A percentile compares a stretch with the other conserved stretches of the same genome.
Conservation (phyloP, 2,888 invertebrate genomes). For the Oxystoma pomonae region DNA sequence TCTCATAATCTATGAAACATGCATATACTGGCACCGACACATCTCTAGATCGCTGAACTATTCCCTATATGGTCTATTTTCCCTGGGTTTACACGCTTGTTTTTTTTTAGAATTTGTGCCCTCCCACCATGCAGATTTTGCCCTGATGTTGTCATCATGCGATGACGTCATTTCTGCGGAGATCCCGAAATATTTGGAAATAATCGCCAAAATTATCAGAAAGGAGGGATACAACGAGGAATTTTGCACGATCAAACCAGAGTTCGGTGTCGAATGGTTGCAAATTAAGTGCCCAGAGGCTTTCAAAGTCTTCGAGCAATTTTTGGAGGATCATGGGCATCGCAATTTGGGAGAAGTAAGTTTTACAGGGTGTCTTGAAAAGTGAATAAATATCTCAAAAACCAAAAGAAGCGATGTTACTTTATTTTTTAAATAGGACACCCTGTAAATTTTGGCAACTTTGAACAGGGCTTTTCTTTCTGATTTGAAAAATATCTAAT, state of each 20-base stretch:
- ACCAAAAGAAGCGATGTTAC: too few species aligned
- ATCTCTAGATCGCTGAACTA: too few species aligned
- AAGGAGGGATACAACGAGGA: conserved; percentile 42
- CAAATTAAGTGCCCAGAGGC: conserved; percentile 49
- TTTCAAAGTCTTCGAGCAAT: conserved; percentile 51
- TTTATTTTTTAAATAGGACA: too few species aligned
- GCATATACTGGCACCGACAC: too few species aligned
- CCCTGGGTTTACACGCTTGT: too few species aligned
- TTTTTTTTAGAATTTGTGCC: conserved; percentile 18
- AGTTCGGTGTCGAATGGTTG: conserved; percentile 58
- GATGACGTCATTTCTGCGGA: conserved; percentile 70
- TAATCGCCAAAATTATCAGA: conserved; percentile 35
- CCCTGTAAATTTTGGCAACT: too few species aligned
- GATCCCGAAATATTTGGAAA: conserved; percentile 49
- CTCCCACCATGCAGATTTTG: conserved; percentile 67
- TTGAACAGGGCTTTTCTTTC: too few species aligned
- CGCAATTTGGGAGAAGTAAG: conserved; percentile 61
- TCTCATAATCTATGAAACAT: too few species aligned
- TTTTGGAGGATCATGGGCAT: conserved; percentile 68
- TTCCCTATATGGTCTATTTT: too few species aligned
- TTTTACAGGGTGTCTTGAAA: too few species aligned
- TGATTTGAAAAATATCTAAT: too few species aligned
- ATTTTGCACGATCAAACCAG: conserved; percentile 50
- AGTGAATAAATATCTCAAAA: too few species aligned
- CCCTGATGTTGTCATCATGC: conserved; percentile 63